Conservation (phyloP, 1,140 invertebrate species). For the Temnothorax curvispinosus region DNA sequence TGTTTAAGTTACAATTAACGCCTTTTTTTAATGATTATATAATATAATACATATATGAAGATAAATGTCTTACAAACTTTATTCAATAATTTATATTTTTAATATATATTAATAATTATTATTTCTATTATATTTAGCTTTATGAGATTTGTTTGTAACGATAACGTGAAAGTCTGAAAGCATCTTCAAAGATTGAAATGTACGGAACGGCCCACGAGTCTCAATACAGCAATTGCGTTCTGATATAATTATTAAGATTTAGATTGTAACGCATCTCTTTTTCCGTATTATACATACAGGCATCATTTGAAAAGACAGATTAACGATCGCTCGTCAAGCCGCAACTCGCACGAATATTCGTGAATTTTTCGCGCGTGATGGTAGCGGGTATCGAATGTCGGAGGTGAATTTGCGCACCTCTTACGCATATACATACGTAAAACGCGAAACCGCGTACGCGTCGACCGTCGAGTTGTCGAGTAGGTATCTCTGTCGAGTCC, state of each 20-base stretch:
- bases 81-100: not conserved
- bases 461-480: too few relatives aligned
- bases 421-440: not conserved
- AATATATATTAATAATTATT: not conserved
- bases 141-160: not conserved
- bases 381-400: constrained; percentile 13
- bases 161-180: not conserved
- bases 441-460: not conserved
- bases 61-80: not conserved
- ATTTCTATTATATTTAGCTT: not conserved
- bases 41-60: not conserved
- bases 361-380: not conserved
- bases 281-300: not conserved
- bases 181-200: not conserved
- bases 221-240: not conserved
- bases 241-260: constrained; percentile 7
- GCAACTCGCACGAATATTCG: not conserved
- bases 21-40: not conserved
- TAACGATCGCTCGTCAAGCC: not conserved
- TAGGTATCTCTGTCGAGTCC: not conserved
- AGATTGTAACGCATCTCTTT: not conserved
- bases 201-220: not conserved
- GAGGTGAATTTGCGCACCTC: not conserved
- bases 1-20: not conserved
- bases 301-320: not conserved